These are phyloP conservation scores for Mechanitis messenoides DNA, from an alignment of 2,888 invertebrate species.

Conservation along the genomic window DNA sequence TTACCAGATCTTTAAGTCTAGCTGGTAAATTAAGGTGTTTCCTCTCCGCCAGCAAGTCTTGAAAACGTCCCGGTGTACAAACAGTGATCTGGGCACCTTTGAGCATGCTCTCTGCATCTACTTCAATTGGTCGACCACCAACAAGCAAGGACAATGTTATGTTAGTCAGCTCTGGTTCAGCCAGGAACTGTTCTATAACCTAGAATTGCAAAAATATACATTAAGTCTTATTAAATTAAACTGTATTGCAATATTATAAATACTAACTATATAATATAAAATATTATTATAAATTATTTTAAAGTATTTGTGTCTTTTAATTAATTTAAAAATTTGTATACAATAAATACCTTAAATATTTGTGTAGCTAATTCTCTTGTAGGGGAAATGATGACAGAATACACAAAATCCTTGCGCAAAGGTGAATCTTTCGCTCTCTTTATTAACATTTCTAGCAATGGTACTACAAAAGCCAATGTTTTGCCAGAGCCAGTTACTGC, in stretches of 20 bases:
- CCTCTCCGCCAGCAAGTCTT: conserved; percentile 87
- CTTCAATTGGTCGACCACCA: conserved; percentile 89
- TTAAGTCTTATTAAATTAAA: not conserved
- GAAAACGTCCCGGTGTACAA: conserved; percentile 95
- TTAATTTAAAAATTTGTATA: no score
- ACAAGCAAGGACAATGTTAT: conserved; percentile 81
- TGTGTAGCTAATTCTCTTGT: conserved; percentile 96
- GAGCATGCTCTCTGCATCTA: conserved; percentile 82
- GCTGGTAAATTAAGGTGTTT: conserved; percentile 82
- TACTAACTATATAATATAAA: no score
- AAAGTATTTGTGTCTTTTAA: no score
- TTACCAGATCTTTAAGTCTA: conserved; percentile 86
- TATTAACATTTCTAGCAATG: conserved; percentile 89
- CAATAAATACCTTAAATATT: conserved; percentile 79
- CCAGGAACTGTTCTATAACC: conserved; percentile 72
- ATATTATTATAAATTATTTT: no score
- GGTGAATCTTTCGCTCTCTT: conserved; percentile 77
- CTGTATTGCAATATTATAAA: no score
- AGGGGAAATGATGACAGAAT: conserved; percentile 94
- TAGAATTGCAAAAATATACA: conserved; percentile 27
- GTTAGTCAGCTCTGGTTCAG: conserved; percentile 65
- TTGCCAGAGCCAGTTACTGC: conserved; percentile 99
- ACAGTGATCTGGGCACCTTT: conserved; percentile 91
- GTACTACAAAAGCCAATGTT: conserved; percentile 96
- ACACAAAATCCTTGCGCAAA: conserved; percentile 85